Conservation (phyloP, 2,888 invertebrate species). For the Axea sp. region DNA sequence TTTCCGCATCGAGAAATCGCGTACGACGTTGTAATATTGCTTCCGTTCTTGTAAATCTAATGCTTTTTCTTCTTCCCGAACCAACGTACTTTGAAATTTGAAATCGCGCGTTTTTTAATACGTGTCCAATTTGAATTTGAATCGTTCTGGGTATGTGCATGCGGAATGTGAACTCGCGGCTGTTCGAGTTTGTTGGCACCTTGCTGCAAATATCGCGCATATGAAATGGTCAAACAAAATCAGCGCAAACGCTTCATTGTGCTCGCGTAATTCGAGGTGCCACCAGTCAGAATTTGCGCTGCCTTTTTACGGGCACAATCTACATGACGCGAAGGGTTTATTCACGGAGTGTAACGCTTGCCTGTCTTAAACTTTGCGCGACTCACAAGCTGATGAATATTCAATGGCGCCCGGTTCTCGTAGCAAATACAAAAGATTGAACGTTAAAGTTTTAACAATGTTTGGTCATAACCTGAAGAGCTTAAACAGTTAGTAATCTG, state of each 20-base stretch:
- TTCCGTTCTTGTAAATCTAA: too few species aligned
- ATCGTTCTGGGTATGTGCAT: too few species aligned
- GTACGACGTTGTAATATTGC: too few species aligned
- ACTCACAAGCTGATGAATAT: slow-evolving; percentile 61
- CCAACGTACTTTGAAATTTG: too few species aligned
- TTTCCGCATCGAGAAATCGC: too few species aligned
- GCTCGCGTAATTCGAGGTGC: slow-evolving; percentile 14
- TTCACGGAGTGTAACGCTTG: slow-evolving; percentile 52
- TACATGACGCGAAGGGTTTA: slow-evolving; percentile 51
- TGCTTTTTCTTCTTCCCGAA: too few species aligned
- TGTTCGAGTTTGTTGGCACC: slow-evolving; percentile 1
- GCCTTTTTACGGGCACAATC: slow-evolving; percentile 55
- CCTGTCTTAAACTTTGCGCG: slow-evolving; percentile 59
- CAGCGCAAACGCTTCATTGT: slow-evolving; percentile 38
- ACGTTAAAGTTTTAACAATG: slow-evolving; percentile 62
- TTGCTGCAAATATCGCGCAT: slow-evolving; percentile 19
- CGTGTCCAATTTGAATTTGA: too few species aligned
- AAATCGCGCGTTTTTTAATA: too few species aligned
- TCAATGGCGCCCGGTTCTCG: slow-evolving; percentile 55
- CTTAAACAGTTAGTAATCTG: slow-evolving; percentile 59
- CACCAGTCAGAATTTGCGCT: slow-evolving; percentile 33
- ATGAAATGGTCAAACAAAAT: slow-evolving; percentile 7
- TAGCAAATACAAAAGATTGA: slow-evolving; percentile 63
- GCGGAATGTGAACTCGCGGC: too few species aligned
- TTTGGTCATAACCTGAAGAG: slow-evolving; percentile 60